Evolutionary conservation across 2,797 vertebrate genomes (phyloP), one percentile per base, ranked within the genome.

Genomic region (Pachyuromys duprasi): DNA sequence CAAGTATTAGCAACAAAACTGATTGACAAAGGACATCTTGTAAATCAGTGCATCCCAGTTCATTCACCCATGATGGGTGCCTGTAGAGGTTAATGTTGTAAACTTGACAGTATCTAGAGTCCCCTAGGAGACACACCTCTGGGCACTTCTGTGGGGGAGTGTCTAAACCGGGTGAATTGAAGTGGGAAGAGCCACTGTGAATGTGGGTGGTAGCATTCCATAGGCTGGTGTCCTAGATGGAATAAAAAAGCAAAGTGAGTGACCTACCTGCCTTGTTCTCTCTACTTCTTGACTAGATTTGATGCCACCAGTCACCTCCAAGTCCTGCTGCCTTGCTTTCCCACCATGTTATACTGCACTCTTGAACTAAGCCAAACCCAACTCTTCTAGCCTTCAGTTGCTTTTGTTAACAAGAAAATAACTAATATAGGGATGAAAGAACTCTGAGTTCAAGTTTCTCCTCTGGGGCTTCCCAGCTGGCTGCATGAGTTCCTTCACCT

Each of bases 391-490:
- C 84, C n/a, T 22, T 70, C 8, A 57, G 67, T 57, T 39, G 53
- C 45, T 86, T 70, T 5, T 28, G 65, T 55, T 49, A 17, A 36
- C 8, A 36, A 49, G 82, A 70, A 70, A 70, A 24, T 55, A 36
- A 55, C 33, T 86, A 86, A 72, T 70, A 86, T 18, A 86, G 3
- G 18, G 24, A 39, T 67, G 36, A 87, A 92, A 36, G 26, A 90
- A 65, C 62, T 83, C 92, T 49, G 62, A 78, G 72, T 94, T 94
- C 84, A 69, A 33, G 33, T 42, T 87, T 92, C 49, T 93, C 33
- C 72, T 96, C 45, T 83, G 42, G 39, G 82, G 11, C 9, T 80
- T 79, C 57, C n/a, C 15, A 62, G 75, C 42, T 88, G 18, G 74
- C 63, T 22, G 60, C 33, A 53, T 65, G 49, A 82, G 22, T 89